Conservation (phyloP, 2,888 invertebrate species). For the Spodoptera littoralis region DNA sequence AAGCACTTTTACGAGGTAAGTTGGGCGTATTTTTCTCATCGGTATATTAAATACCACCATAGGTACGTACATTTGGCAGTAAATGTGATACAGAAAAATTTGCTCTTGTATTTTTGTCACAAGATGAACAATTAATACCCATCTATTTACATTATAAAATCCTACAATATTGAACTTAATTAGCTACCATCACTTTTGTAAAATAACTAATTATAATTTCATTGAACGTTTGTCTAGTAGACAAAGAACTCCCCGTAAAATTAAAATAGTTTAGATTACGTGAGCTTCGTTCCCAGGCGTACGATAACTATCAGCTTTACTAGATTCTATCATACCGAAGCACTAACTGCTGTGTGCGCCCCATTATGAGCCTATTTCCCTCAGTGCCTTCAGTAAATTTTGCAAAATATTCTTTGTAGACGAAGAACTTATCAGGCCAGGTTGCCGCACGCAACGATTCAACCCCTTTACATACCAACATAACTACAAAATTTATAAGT, state of each 20-base stretch:
- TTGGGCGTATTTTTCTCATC: constrained; percentile 35
- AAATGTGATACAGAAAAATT: constrained; percentile 6
- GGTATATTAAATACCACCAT: constrained; percentile 14
- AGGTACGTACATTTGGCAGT: constrained; percentile 1
- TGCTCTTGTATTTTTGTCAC: constrained; percentile 1
- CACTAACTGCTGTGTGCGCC: constrained; percentile 37
- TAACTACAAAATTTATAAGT: constrained; percentile 68
- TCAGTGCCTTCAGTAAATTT: constrained; percentile 67
- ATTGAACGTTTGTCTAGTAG: not conserved
- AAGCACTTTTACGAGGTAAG: constrained; percentile 48
- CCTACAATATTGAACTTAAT: too few relatives aligned
- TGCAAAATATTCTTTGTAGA: constrained; percentile 70
- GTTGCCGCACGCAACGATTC: constrained; percentile 76
- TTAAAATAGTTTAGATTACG: constrained; percentile 26
- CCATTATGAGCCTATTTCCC: constrained; percentile 63
- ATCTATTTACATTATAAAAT: too few relatives aligned
- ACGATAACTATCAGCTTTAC: constrained; percentile 55
- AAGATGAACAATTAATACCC: not conserved
- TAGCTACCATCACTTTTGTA: not conserved
- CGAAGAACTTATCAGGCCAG: constrained; percentile 70
- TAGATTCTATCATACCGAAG: constrained; percentile 56
- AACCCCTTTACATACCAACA: constrained; percentile 62
- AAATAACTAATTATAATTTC: constrained; percentile 2
- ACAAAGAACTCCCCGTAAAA: constrained; percentile 8
- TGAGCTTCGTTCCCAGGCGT: constrained; percentile 31